Conservation (phyloP, 2,113 vertebrate genomes). For the Tachysurus fulvidraco region DNA sequence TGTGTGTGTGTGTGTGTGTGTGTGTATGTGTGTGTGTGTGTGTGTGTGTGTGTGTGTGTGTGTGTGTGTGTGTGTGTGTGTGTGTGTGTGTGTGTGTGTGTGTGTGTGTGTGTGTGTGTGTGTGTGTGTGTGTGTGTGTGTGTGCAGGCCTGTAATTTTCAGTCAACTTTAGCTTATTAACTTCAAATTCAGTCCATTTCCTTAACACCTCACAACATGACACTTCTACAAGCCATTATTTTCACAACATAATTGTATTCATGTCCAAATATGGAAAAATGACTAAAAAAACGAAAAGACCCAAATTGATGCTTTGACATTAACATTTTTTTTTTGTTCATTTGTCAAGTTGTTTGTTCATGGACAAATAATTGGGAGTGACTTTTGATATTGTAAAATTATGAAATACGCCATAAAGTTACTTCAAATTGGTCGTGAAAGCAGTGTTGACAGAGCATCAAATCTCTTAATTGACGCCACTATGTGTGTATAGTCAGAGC, state of each 20-base stretch:
- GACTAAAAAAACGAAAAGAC: constrained; percentile 25
- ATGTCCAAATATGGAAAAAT: constrained; percentile 49
- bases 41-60: background rate
- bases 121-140: background rate
- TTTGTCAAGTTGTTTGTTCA: constrained; percentile 58
- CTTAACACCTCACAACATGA: constrained; percentile 44
- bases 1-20: too few relatives aligned
- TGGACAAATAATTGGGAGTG: constrained; percentile 71
- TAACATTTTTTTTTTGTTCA: constrained; percentile 62
- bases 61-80: constrained; percentile 2
- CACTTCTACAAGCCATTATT: constrained; percentile 56
- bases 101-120: background rate
- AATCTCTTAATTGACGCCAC: constrained; percentile 75
- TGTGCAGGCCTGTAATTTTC: constrained; percentile 21
- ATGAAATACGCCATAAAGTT: constrained; percentile 64
- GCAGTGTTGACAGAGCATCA: constrained; percentile 65
- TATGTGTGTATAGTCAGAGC: constrained; percentile 65
- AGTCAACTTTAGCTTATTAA: constrained; percentile 35
- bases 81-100: background rate
- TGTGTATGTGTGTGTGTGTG: background rate
- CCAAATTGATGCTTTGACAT: constrained; percentile 52
- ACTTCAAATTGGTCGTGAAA: constrained; percentile 67
- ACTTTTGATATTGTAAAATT: constrained; percentile 62
- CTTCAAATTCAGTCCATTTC: constrained; percentile 23
- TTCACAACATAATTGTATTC: constrained; percentile 43